Base-by-base conservation (phyloP, 2,797 vertebrate genomes). In the Neosilurus mollespiculum region DNA sequence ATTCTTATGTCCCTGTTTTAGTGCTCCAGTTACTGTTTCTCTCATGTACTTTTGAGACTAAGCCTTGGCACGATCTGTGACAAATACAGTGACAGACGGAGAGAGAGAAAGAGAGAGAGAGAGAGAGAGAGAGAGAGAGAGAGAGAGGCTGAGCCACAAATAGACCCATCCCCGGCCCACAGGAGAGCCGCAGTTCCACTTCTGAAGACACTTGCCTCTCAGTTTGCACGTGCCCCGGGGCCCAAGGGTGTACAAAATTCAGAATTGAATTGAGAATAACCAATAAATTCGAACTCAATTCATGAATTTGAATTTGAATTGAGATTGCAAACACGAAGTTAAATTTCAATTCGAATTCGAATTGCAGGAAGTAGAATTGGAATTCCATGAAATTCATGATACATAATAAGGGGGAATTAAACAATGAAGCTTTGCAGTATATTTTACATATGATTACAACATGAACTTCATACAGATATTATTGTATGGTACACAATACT, bases 121-220 rank as follows among this genome's bases (percentile, higher is more conserved):
- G 91, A 91, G 87, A 91, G 14, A 88, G 85, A 89, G 90, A 89
- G 88, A 91, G 90, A 91, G 89, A 81, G 64, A 83, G 62, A 90
- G 88, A 91, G 90, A 92, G 91, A 92, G 87, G 91, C 90, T 84
- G 92, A 83, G 91, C 92, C 90, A 90, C 91, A 93, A 94, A 94
- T 94, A 94, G 92, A 93, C 88, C 90, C 87, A 37, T 93, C 87
- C 88, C 84, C 69, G 83, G 87, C 85, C 90, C 91, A 90, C 92
- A 87, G 85, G 93, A 92, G 92, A 94, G 85, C 89, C 82, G 87
- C 85, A 93, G 94, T 91, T 92, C 93, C 92, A 94, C 90, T 95
- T 94, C 88, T 93, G 88, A 85, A 88, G 85, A 88, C 89, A 90
- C 89, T 89, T 88, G 89, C 92, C 91, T 93, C 90, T 88, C 89